These are phyloP conservation scores for Pollenia amentaria DNA, from an alignment of 2,888 invertebrate species.

Conservation along the genomic window DNA sequence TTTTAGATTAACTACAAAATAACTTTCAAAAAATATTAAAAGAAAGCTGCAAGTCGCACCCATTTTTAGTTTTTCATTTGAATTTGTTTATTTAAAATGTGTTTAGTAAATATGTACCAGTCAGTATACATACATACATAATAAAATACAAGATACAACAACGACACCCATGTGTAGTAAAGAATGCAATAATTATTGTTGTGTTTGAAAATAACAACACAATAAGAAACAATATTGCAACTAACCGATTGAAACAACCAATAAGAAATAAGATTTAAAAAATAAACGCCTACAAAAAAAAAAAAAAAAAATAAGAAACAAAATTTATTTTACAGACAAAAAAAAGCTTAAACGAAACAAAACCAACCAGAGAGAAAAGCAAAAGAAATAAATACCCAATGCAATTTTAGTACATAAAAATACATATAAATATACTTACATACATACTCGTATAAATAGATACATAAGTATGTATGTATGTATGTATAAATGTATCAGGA, in stretches of 20 bases:
- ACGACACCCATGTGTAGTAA: slow-evolving; percentile 20
- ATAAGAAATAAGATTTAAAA: slow-evolving; percentile 77
- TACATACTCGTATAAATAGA: not conserved
- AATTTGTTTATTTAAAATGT: slow-evolving; percentile 58
- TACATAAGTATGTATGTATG: slow-evolving; percentile 1
- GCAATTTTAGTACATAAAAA: slow-evolving; percentile 26
- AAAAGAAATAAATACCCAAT: slow-evolving; percentile 52
- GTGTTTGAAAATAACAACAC: slow-evolving; percentile 68
- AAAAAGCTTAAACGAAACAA: slow-evolving; percentile 78
- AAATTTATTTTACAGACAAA: slow-evolving; percentile 76
- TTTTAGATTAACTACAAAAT: slow-evolving; percentile 15
- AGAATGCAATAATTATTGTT: slow-evolving; percentile 66
- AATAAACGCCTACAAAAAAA: slow-evolving; percentile 77
- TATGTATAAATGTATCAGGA: not conserved
- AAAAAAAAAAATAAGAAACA: slow-evolving; percentile 27
- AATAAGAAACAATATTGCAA: slow-evolving; percentile 71
- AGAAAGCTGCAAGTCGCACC: slow-evolving; percentile 51
- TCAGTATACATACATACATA: slow-evolving; percentile 7
- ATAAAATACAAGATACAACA: not conserved
- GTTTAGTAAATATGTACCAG: slow-evolving; percentile 33
- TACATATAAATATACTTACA: not conserved
- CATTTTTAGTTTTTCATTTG: slow-evolving; percentile 38
- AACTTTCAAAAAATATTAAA: slow-evolving; percentile 6
- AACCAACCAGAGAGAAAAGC: slow-evolving; percentile 74
- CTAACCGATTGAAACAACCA: slow-evolving; percentile 77